Evolutionary conservation across 1,140 invertebrate genomes (phyloP), one percentile per base, ranked within the genome.

Genomic region (Popillia japonica): DNA sequence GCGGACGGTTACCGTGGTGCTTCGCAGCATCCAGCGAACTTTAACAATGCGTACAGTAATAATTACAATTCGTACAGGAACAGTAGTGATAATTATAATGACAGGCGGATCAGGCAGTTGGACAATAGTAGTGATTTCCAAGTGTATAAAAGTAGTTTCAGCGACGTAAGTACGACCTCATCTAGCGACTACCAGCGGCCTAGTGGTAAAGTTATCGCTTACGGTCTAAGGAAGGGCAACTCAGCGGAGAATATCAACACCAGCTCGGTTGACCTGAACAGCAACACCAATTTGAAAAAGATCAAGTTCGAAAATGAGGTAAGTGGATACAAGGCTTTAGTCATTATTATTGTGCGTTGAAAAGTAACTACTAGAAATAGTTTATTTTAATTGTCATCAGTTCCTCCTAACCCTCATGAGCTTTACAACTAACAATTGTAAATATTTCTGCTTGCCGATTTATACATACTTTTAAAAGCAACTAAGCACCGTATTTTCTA

Each of bases 181-280:
- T 40, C 40, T 1, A 75, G n/a, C 10, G 22, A 44, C 22, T 27
- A 27, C 40, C n/a, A 34, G 6, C 64, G 72, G n/a, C 34, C 34
- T 74, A 76, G 42, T 20, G 23, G 14, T 55, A 44, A 44, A 20
- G 7, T 42, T 27, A n/a, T 44, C 72, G 75, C 41, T 20, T 76
- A 76, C 20, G 22, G 22, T 20, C 76, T 86, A 23, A 82, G 87
- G 72, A 80, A 86, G 22, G 86, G 86, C 7, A 86, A 84, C 72
- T 87, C 87, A 0, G 84, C 85, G 17, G 87, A 88, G 79, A 87
- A 87, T 76, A 76, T 88, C 11, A 85, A 85, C 79, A 72, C 78
- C 14, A 82, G 80, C 48, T 77, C 80, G 14, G 42, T 82, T 44
- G 83, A 86, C 78, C 40, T 72, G n/a, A 77, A 79, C 23, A 72